Evolutionary conservation across 1,140 invertebrate species (phyloP).

Genomic region (Arion vulgaris): DNA sequence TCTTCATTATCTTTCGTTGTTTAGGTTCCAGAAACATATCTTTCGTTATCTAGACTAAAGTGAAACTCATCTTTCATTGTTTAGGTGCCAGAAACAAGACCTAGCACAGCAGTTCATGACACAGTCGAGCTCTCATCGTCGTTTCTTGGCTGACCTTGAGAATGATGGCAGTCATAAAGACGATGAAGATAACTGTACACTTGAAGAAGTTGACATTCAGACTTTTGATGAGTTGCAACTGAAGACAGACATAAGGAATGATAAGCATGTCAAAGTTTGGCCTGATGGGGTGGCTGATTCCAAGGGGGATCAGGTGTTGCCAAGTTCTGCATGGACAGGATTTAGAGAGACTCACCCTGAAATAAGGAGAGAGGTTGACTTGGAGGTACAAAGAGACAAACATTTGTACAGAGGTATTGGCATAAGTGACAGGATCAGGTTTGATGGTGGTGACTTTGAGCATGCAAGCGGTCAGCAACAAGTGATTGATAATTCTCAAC

Average conservation of each 20-base stretch:
- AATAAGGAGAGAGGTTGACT: background rate
- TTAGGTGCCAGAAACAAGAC: slow-evolving; percentile 9
- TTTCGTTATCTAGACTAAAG: too few species aligned
- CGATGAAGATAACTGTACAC: background rate
- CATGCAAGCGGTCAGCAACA: background rate
- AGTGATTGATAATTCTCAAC: background rate
- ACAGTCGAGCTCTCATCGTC: background rate
- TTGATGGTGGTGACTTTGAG: background rate
- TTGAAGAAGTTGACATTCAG: background rate
- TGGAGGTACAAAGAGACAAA: background rate
- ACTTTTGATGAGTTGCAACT: background rate
- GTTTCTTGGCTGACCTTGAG: background rate
- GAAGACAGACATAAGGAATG: background rate
- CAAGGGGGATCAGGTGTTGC: background rate
- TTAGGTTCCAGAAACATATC: slow-evolving; percentile 19
- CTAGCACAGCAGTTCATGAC: slow-evolving; percentile 18
- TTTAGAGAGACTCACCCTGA: background rate
- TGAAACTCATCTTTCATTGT: background rate
- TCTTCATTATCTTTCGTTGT: background rate
- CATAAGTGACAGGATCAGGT: background rate
- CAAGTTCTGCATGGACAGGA: background rate
- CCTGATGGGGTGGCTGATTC: background rate
- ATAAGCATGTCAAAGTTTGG: background rate
- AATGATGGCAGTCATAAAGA: background rate
- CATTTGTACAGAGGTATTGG: background rate